Conservation (phyloP, 2,888 invertebrate genomes). For the Scelioninae gen. 1 region DNA sequence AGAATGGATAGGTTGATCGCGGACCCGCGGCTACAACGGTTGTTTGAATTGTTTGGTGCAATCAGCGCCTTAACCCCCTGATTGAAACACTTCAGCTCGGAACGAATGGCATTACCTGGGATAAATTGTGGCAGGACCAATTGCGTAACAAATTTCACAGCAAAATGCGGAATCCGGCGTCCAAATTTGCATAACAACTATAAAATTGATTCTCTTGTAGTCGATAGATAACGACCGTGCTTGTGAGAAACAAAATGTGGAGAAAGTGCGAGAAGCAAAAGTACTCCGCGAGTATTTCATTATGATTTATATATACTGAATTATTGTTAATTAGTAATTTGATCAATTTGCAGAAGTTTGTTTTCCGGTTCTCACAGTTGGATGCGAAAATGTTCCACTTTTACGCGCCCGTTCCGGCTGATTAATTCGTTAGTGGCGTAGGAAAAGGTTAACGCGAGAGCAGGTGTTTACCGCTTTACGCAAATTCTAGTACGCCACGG, state of each 20-base stretch:
- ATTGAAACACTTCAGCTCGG: slow-evolving; percentile 58
- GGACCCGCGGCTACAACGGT: slow-evolving; percentile 45
- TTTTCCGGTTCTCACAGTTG: slow-evolving; percentile 54
- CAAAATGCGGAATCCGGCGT: slow-evolving; percentile 21
- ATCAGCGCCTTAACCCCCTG: background rate
- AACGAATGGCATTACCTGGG: slow-evolving; percentile 75
- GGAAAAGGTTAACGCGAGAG: slow-evolving; percentile 43
- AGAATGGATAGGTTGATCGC: slow-evolving; percentile 28
- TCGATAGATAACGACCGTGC: slow-evolving; percentile 4
- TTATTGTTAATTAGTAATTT: slow-evolving; percentile 55
- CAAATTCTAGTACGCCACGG: slow-evolving; percentile 48
- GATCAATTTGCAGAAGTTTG: slow-evolving; percentile 15
- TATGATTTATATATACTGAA: slow-evolving; percentile 36
- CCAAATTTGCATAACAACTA: slow-evolving; percentile 43
- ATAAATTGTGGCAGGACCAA: slow-evolving; percentile 22
- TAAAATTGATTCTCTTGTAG: slow-evolving; percentile 33
- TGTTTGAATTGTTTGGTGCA: slow-evolving; percentile 28
- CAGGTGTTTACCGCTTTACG: slow-evolving; percentile 48
- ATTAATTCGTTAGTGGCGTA: slow-evolving; percentile 59
- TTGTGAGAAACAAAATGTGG: slow-evolving; percentile 20
- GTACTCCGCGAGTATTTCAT: slow-evolving; percentile 14
- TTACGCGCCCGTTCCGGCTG: slow-evolving; percentile 44
- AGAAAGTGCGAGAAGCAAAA: slow-evolving; percentile 39
- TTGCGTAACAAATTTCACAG: slow-evolving; percentile 25
- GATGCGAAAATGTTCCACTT: slow-evolving; percentile 46